A percentile compares a stretch with the other conserved stretches of the same genome.
Conservation (phyloP, 2,797 vertebrate genomes). For the Neosilurus mollespiculum region DNA sequence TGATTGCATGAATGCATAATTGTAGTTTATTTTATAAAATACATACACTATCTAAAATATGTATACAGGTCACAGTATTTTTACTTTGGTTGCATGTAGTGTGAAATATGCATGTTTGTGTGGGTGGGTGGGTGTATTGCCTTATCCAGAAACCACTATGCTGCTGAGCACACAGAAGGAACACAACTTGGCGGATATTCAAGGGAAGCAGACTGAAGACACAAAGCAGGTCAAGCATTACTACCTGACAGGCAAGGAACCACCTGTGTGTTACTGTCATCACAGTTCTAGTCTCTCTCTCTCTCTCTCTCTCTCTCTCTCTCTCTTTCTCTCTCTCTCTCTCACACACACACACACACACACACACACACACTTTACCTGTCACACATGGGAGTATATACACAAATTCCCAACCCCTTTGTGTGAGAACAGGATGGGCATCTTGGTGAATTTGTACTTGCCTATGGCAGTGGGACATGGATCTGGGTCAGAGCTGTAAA, state of each 20-base stretch:
- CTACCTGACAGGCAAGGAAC: conserved; percentile 71
- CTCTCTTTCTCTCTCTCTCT: neutral
- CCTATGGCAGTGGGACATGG: conserved; percentile 42
- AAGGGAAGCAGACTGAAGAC: conserved; percentile 68
- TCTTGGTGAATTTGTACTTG: conserved; percentile 51
- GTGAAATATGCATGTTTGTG: neutral
- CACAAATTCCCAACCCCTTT: conserved; percentile 28
- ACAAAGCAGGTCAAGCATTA: conserved; percentile 58
- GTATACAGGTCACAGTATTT: neutral
- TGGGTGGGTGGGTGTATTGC: neutral
- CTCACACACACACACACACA: conserved; percentile 8
- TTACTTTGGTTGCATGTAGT: neutral
- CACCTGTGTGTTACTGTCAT: conserved; percentile 44
- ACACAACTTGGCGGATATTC: conserved; percentile 69
- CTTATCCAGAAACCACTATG: neutral
- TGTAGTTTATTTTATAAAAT: neutral
- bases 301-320: neutral
- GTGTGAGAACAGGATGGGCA: conserved; percentile 47
- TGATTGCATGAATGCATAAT: neutral
- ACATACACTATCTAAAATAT: neutral
- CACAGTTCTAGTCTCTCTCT: conserved; percentile 20
- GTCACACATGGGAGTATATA: conserved; percentile 8
- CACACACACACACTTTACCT: neutral
- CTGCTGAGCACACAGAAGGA: conserved; percentile 58
- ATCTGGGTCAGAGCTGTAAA: conserved; percentile 58